Base-by-base conservation (phyloP, 1,140 invertebrate species). In the Brachionus calyciflorus region DNA sequence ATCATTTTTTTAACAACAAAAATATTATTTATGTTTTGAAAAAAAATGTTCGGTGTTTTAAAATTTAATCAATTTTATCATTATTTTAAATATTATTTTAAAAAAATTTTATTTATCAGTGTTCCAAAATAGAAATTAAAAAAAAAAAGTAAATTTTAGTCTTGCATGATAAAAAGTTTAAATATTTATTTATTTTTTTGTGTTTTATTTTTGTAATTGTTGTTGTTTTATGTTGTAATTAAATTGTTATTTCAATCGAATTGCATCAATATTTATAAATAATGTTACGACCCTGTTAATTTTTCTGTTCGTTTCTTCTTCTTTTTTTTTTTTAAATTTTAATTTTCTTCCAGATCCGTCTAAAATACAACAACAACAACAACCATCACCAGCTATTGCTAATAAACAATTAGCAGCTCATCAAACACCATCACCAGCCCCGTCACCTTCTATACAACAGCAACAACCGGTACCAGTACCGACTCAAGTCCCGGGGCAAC, bases 341-440 rank as follows among this genome's bases (percentile, higher is more conserved):
- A 60, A 60, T 60, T 33, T 60, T 33, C 55, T 60, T 60, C 55
- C 55, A 60, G 55, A 60, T 60, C 28, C 55, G 19, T 60, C 55
- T 17, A 60, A 65, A 65, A 28, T 24, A 12, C 40, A 19, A 10
- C 33, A 24, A 2, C 40, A 65, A 44, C 60, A 65, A 19, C 37
- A 28, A 19, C 30, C 28, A n/a, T 33, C 28, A 37, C 55, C 55
- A n/a, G 55, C 55, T 19, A 33, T 60, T 17, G 55, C 37, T 10
- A 60, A 60, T 41, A 65, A 65, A 10, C 60, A 63, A 40, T 17
- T 65, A 46, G 2, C 1, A 1, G 19, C 60, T 9, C 60, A 65
- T 21, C 60, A 65, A 46, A n/a, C 60, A 24, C 24, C 60, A 24
- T 65, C 60, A 28, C 60, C 60, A 3, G 60, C 40, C 1, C 60